These are phyloP conservation scores for Todiramphus chloris DNA, from an alignment of 2,113 vertebrate species.

Conservation along the genomic window DNA sequence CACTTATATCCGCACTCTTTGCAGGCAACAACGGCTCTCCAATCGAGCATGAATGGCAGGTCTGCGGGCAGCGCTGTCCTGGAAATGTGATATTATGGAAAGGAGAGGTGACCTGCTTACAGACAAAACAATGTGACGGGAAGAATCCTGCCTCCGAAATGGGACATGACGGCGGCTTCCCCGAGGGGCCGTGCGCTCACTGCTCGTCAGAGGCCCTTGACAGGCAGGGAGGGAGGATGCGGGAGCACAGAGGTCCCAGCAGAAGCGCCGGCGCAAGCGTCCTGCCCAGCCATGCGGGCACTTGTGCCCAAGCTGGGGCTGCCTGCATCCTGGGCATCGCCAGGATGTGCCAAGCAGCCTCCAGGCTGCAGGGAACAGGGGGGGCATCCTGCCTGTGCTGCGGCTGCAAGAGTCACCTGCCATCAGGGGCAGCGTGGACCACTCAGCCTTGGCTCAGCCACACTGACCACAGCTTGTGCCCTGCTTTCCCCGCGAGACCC, in stretches of 20 bases:
- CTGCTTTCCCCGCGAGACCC: rapidly evolving
- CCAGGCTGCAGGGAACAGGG: rapidly evolving
- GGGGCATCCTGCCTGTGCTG: rapidly evolving
- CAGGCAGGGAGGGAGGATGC: rapidly evolving
- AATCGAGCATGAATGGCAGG: constrained; percentile 65
- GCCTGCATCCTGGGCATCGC: not conserved
- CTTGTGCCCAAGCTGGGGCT: rapidly evolving
- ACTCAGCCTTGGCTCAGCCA: not conserved
- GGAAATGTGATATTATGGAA: constrained; percentile 66
- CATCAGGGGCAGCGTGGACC: rapidly evolving
- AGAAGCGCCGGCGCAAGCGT: rapidly evolving
- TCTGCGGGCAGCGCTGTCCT: constrained; percentile 44
- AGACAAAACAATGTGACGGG: constrained; percentile 29
- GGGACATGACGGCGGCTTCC: not conserved
- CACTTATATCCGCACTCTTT: not conserved
- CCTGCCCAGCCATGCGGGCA: rapidly evolving
- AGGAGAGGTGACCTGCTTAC: constrained; percentile 54
- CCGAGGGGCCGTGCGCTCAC: not conserved
- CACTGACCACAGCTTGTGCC: too few relatives aligned
- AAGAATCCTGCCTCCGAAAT: not conserved
- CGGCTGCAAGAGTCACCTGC: rapidly evolving
- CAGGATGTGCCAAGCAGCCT: not conserved
- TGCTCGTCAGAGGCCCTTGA: not conserved
- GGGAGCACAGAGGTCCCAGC: not conserved
- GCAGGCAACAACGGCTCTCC: constrained; percentile 38